These are phyloP conservation scores for Nesoenas mayeri DNA, from an alignment of 2,113 vertebrate genomes.

Conservation along the genomic window DNA sequence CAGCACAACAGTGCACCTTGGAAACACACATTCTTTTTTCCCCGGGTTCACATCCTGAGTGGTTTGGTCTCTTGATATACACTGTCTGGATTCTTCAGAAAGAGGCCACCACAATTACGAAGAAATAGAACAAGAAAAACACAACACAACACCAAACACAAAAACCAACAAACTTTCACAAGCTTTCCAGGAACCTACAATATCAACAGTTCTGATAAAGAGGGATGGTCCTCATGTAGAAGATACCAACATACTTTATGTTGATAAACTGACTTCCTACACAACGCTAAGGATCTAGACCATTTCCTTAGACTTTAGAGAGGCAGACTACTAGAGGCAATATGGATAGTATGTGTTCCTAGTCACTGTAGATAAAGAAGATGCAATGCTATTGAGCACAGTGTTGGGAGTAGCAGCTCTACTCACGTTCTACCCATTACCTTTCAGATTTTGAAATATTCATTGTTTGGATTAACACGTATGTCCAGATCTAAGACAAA, in stretches of 20 bases:
- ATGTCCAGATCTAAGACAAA: neutral
- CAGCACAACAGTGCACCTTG: neutral
- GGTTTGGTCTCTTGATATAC: neutral
- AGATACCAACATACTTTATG: neutral
- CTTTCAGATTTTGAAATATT: slow-evolving; percentile 41
- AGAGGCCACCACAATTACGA: neutral
- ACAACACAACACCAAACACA: no score
- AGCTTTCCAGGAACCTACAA: neutral
- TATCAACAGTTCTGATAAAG: neutral
- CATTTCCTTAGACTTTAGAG: neutral
- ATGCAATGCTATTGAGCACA: neutral
- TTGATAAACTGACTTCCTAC: neutral
- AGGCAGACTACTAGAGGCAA: neutral
- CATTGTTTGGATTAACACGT: slow-evolving; percentile 2
- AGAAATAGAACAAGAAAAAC: neutral
- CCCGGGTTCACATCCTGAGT: neutral
- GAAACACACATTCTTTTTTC: neutral
- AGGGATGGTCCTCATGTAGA: neutral
- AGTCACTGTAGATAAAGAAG: neutral
- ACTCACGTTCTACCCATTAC: neutral
- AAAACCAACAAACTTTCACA: neutral
- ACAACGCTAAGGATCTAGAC: neutral
- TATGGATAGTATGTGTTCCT: neutral
- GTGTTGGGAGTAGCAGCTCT: neutral
- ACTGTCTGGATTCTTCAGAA: neutral